Base-by-base conservation (phyloP, 2,888 invertebrate species). In the Morpho deidamia region DNA sequence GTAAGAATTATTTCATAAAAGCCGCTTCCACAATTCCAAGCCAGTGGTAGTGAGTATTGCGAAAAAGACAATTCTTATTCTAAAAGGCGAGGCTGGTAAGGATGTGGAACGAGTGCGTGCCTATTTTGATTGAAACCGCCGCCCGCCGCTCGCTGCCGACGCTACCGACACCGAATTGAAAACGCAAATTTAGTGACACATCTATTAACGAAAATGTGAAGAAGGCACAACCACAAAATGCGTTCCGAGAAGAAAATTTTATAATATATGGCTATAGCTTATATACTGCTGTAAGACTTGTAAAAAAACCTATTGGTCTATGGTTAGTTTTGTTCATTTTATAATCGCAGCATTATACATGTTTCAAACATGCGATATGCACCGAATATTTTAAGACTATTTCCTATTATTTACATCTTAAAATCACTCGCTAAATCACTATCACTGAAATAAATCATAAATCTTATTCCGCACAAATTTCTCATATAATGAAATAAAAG, bases 31-130 rank as follows among this genome's bases (percentile, higher is more conserved):
- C 71, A 80, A 66, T 79, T 66, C 44, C 50, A 62, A 68, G 52
- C 79, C 64, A 54, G 70, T 66, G 71, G 72, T 73, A 72, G 11
- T 71, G 71, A 80, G 75, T 76, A 77, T 79, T 76, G 79, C 72
- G 86, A 84, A 88, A 87, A 89, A 88, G 86, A 88, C 88, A 85
- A 89, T 88, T 89, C 87, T 87, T 88, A 89, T 89, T 87, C 87
- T 82, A 84, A 87, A 87, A 86, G 83, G 82, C 83, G 76, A 70
- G 70, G 73, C 76, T 78, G 81, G 80, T 74, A 81, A 81, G 85
- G 88, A 86, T 85, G 82, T 85, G 86, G 76, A 75, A 75, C 77
- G 83, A 82, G 82, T 87, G 88, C 87, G 88, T 88, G 86, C 83
- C 74, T 71, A 77, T 80, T 86, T 82, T 87, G 88, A 88, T 88